Conservation (phyloP, 2,113 vertebrate species). For the Nymphicus hollandicus region DNA sequence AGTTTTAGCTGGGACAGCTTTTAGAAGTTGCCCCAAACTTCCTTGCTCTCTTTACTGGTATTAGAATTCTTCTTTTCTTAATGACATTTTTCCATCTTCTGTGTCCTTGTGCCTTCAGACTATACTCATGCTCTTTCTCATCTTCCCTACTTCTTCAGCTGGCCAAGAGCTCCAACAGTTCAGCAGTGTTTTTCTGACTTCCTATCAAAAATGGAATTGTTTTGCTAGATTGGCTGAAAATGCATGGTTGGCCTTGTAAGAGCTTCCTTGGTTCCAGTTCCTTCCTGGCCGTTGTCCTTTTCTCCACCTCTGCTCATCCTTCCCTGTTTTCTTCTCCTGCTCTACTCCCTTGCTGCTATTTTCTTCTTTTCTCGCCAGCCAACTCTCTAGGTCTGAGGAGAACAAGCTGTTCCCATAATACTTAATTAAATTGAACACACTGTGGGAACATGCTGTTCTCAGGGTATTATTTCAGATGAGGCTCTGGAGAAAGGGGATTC, state of each 20-base stretch:
- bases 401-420: constrained; percentile 56
- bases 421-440: constrained; percentile 53
- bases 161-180: not conserved
- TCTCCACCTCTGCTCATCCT: constrained; percentile 14
- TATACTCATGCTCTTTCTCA: not conserved
- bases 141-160: not conserved
- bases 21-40: not conserved
- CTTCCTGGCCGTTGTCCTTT: constrained; percentile 10
- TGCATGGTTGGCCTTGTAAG: not conserved
- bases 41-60: not conserved
- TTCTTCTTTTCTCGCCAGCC: constrained; percentile 8
- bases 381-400: constrained; percentile 6
- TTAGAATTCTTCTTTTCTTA: not conserved
- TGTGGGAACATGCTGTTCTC: constrained; percentile 57
- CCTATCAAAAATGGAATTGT: constrained; percentile 22
- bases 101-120: not conserved
- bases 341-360: constrained; percentile 35
- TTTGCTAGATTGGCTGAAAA: constrained; percentile 36
- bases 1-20: not conserved
- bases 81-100: not conserved
- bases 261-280: constrained; percentile 2
- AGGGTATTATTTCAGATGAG: constrained; percentile 29
- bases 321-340: constrained; percentile 39
- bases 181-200: constrained; percentile 17
- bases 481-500: constrained; percentile 50